phyloP scores from a whole-genome alignment of 2,113 vertebrate genomes.

The Bungarus multicinctus region DNA sequence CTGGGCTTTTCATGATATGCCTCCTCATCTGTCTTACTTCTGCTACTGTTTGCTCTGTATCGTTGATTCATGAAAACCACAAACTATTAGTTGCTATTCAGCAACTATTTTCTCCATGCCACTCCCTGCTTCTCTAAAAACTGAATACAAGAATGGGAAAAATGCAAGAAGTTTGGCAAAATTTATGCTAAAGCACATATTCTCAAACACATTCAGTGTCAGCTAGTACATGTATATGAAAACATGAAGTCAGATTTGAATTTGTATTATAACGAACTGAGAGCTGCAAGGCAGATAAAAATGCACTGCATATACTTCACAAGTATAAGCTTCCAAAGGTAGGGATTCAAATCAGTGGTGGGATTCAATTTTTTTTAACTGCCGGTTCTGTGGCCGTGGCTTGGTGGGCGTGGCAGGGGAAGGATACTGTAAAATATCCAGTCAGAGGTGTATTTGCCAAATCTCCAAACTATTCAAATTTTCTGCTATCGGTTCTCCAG shows the following conservation, averaged over 20 bases:
- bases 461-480: too few relatives aligned
- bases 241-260: background rate
- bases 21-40: conserved; percentile 14
- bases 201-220: background rate
- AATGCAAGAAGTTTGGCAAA: background rate
- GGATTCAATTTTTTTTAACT: too few relatives aligned
- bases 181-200: background rate
- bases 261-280: background rate
- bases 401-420: too few relatives aligned
- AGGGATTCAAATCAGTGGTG: too few relatives aligned
- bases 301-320: background rate
- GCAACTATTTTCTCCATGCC: background rate
- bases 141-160: background rate
- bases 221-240: background rate
- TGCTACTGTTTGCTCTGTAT: conserved; percentile 28
- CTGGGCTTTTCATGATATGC: background rate
- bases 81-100: background rate
- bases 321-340: background rate
- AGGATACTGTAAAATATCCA: too few relatives aligned
- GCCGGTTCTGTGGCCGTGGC: too few relatives aligned
- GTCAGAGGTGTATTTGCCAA: too few relatives aligned
- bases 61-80: conserved; percentile 18
- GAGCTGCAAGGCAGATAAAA: background rate
- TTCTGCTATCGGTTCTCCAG: too few relatives aligned
- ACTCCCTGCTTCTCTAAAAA: background rate